A percentile compares a stretch with the other conserved stretches of the same genome.
phyloP scores from a whole-genome alignment of 2,797 vertebrate species.

The Trachurus trachurus region DNA sequence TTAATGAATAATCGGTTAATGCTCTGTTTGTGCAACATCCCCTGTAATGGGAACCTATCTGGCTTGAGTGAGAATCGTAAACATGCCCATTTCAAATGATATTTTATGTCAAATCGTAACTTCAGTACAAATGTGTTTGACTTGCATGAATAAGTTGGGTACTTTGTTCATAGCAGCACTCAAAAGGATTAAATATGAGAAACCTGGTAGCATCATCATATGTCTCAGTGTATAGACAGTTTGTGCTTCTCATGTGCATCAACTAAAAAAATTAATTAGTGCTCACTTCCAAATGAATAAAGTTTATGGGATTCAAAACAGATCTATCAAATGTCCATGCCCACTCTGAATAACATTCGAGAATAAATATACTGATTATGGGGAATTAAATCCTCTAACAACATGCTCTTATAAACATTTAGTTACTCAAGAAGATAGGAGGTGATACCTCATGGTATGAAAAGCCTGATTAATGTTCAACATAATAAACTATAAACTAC shows the following conservation, averaged over 20 bases:
- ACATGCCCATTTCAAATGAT: background rate
- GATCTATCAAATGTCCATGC: conserved; percentile 71
- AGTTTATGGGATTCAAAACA: conserved; percentile 47
- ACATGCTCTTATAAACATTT: conserved; percentile 76
- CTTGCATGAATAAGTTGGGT: conserved; percentile 17
- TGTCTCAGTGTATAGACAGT: conserved; percentile 36
- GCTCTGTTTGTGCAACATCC: conserved; percentile 17
- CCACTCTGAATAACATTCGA: conserved; percentile 69
- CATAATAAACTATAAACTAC: conserved; percentile 59
- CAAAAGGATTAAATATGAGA: conserved; percentile 36
- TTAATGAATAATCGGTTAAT: background rate
- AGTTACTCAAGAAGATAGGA: conserved; percentile 57
- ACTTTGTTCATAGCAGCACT: conserved; percentile 45
- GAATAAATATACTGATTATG: conserved; percentile 69
- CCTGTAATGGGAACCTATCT: conserved; percentile 8
- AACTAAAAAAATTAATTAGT: conserved; percentile 35
- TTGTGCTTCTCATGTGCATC: conserved; percentile 64
- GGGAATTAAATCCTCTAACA: conserved; percentile 61
- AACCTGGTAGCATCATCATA: conserved; percentile 30
- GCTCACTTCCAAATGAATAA: conserved; percentile 46
- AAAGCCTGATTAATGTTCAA: conserved; percentile 55
- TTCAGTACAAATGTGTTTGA: conserved; percentile 26
- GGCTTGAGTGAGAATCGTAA: conserved; percentile 9
- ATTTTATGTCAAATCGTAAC: conserved; percentile 1
- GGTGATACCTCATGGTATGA: conserved; percentile 51